Percentiles rank a stretch among this genome's conserved stretches.
phyloP scores from a whole-genome alignment of 2,797 vertebrate genomes.

The Crypturellus tataupa region DNA sequence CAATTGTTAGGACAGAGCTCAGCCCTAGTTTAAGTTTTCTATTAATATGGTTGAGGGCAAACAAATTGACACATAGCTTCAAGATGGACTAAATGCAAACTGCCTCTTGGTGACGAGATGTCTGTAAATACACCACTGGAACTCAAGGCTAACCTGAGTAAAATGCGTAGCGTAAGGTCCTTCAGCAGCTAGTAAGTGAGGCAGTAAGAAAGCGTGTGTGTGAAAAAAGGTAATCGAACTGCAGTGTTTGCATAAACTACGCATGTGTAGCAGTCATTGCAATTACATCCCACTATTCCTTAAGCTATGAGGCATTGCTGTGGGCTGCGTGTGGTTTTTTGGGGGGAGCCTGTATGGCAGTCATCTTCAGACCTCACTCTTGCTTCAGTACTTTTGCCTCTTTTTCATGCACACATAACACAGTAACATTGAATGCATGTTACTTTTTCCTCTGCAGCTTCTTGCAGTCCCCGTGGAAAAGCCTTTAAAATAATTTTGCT shows the following conservation, averaged over 20 bases:
- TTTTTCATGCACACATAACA: constrained; percentile 87
- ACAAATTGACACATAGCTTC: not conserved
- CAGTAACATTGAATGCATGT: constrained; percentile 84
- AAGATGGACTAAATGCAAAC: constrained; percentile 46
- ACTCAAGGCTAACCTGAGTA: constrained; percentile 75
- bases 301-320: constrained; percentile 84
- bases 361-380: constrained; percentile 85
- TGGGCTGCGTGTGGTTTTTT: constrained; percentile 84
- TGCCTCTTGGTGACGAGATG: not conserved
- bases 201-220: constrained; percentile 84
- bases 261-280: constrained; percentile 85
- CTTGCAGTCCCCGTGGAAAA: constrained; percentile 87
- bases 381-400: constrained; percentile 88
- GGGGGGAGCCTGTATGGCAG: constrained; percentile 83
- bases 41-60: constrained; percentile 27
- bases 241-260: constrained; percentile 83
- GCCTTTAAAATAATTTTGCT: constrained; percentile 81
- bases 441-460: constrained; percentile 84
- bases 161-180: constrained; percentile 79
- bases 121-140: constrained; percentile 73
- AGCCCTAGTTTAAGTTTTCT: constrained; percentile 17
- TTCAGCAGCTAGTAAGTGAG: constrained; percentile 84
- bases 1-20: not conserved
- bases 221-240: constrained; percentile 86
- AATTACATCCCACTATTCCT: constrained; percentile 82